A percentile compares a stretch with the other conserved stretches of the same genome.
phyloP scores from a whole-genome alignment of 2,888 invertebrate species.

The Pseudolycoriella hygida region DNA sequence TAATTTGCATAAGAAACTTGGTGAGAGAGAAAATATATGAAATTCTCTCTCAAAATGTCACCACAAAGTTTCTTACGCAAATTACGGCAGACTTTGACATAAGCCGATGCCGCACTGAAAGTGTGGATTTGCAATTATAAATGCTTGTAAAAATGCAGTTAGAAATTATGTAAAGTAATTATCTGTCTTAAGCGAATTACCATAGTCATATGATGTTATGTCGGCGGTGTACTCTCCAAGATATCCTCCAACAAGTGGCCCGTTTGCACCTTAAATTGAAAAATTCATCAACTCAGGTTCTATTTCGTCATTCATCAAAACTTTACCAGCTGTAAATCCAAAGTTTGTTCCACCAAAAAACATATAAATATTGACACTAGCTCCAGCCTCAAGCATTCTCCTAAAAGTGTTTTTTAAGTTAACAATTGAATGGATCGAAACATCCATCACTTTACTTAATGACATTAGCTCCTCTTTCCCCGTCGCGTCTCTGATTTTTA shows the following conservation, averaged over 20 bases:
- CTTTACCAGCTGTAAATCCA: conserved; percentile 45
- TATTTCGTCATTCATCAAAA: not conserved
- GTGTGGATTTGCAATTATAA: no score
- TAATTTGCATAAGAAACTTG: no score
- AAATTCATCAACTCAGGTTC: not conserved
- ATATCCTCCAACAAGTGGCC: conserved; percentile 14
- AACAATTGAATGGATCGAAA: no score
- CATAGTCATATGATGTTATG: conserved; percentile 81
- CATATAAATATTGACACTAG: conserved; percentile 74
- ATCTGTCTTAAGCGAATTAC: no score
- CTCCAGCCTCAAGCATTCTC: conserved; percentile 34
- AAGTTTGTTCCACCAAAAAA: conserved; percentile 82
- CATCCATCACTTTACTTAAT: conserved; percentile 17
- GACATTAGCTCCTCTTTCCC: conserved; percentile 33
- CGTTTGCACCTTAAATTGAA: conserved; percentile 17
- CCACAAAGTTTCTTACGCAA: no score
- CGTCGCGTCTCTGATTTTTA: conserved; percentile 35
- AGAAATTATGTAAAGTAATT: no score
- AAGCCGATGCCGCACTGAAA: no score
- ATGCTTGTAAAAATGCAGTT: no score
- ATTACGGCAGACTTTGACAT: no score
- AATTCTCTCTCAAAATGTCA: no score
- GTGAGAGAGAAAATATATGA: no score
- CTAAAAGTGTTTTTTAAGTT: conserved; percentile 19
- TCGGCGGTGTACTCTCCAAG: conserved; percentile 37